Base-by-base conservation (phyloP, 2,888 invertebrate species). In the Ochlodes sylvanus region DNA sequence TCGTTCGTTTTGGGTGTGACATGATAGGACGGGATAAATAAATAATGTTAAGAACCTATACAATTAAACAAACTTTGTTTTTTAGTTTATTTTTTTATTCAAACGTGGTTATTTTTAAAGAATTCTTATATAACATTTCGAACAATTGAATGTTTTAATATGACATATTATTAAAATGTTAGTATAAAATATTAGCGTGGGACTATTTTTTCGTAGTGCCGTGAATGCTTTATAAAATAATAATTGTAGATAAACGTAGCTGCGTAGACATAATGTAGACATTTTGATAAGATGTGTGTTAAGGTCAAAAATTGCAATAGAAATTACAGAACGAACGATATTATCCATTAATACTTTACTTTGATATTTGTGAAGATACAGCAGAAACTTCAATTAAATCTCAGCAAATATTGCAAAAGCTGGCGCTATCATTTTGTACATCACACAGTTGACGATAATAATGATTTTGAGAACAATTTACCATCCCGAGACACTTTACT, bases 371-470 rank as follows among this genome's bases (percentile, higher is more conserved):
- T 27, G 54, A 14, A 54, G 54, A 54, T 54, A 54, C 1, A 54
- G 54, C n/a, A 7, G 32, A 32, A 54, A 32, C 54, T 32, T 50
- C 50, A 50, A 50, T 50, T 50, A 19, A 54, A n/a, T 32, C 32
- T 32, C 15, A 19, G n/a, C 54, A 54, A 54, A 32, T 32, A 54
- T 54, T 54, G 54, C 54, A 27, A 54, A 54, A 54, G 32, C 9
- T 32, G 27, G 54, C 32, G n/a, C 54, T 54, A 54, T 54, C 54
- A 9, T 32, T 54, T 9, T 54, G n/a, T 54, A n/a, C n/a, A 54
- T 54, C 54, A 15, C n/a, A 32, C 14, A 32, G 19, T 52, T 21
- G 21, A 32, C n/a, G 32, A 54, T 54, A 54, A 14, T 54, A n/a
- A n/a, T 52, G 27, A 54, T 27, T 54, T 54, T 54, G 14, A 2